phyloP scores from a whole-genome alignment of 2,113 vertebrate genomes.

The Paradoxurus hermaphroditus region DNA sequence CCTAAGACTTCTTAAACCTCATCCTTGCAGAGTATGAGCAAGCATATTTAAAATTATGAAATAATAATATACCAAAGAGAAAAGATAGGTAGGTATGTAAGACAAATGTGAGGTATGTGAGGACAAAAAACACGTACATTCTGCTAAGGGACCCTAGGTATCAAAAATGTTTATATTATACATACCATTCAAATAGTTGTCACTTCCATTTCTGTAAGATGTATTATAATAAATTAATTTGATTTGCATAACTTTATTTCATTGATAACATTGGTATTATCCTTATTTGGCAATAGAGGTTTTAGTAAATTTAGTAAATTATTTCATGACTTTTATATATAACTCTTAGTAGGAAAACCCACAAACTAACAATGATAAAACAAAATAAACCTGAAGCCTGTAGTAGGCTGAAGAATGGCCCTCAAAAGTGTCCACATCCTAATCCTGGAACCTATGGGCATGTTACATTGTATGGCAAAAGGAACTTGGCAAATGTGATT shows the following conservation, averaged over 20 bases:
- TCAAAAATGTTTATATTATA: not conserved
- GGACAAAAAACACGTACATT: not conserved
- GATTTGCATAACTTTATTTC: not conserved
- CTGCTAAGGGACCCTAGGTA: not conserved
- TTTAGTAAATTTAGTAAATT: not conserved
- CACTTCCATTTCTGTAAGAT: not conserved
- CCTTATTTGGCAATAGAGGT: not conserved
- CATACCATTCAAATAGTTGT: not conserved
- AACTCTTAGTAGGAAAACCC: not conserved
- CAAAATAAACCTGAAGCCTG: not conserved
- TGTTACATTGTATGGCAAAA: not conserved
- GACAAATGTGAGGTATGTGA: not conserved
- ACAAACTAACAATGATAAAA: not conserved
- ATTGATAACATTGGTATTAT: not conserved
- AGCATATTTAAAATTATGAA: not conserved
- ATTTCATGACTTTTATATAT: not conserved
- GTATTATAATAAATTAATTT: not conserved
- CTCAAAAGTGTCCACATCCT: not conserved
- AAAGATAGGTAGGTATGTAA: not conserved
- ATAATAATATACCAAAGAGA: not conserved
- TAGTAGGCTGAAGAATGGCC: not conserved
- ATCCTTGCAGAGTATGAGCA: not conserved
- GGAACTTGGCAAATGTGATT: not conserved
- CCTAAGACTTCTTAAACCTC: conserved; percentile 45
- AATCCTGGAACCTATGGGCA: not conserved